Evolutionary conservation across 2,797 vertebrate genomes (phyloP), one percentile per base, ranked within the genome.

Genomic region (Staurois parvus): DNA sequence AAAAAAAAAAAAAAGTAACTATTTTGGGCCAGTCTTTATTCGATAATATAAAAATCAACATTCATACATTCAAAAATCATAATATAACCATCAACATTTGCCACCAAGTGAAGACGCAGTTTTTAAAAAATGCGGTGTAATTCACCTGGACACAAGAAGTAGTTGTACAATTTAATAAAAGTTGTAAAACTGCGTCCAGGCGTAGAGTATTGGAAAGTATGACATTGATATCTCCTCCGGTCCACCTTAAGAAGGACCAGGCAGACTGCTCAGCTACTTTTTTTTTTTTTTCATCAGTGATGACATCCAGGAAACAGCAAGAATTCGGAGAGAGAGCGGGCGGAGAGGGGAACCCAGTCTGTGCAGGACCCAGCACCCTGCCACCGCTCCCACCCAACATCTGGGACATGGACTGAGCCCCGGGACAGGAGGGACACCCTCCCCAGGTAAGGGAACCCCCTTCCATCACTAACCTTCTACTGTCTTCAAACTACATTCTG

Each of bases 221-320:
- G 45, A 48, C 45, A 12, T 45, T 48, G 12, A 15, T n/a, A 75
- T n/a, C 19, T 15, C 21, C 48, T 52, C 8, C 77, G 17, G n/a
- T 69, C 77, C 70, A 75, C 77, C 78, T 80, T 85, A 85, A 85
- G 45, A 79, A 19, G 45, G 29, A 21, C 26, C 59, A 24, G 29
- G 12, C 3, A 32, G 30, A 56, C 34, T 75, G 72, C 67, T 75
- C 2, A 17, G 24, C 42, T 28, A 34, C 37, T 37, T 37, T 37
- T 37, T 37, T 37, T 37, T 72, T 84, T 83, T 75, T 73, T 48
- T 28, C 28, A 77, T 70, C 76, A 42, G n/a, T 85, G 83, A 85
- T 85, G 83, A 80, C 84, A 85, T 85, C 28, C 83, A 85, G 84
- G 84, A 85, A 85, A 75, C 70, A 1, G 84, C 21, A 70, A 80